A percentile compares a stretch with the other conserved stretches of the same genome.
phyloP scores from a whole-genome alignment of 2,888 invertebrate genomes.

The Lasioglossum oenotherae region DNA sequence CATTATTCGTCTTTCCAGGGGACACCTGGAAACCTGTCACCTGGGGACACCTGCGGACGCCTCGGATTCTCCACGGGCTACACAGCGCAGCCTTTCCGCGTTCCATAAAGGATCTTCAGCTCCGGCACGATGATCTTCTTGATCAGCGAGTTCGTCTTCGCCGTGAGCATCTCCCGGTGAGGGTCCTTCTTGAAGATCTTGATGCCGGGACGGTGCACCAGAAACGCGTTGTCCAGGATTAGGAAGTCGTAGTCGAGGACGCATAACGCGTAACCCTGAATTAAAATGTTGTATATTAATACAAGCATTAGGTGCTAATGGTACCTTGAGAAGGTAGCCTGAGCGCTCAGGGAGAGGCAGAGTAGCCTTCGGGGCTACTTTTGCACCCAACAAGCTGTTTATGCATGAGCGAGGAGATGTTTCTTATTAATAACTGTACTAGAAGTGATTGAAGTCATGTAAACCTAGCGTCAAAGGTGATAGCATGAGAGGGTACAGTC shows the following conservation, averaged over 20 bases:
- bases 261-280: constrained; percentile 95
- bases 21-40: constrained; percentile 31
- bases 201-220: constrained; percentile 96
- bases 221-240: constrained; percentile 96
- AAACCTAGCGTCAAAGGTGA: no score
- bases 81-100: constrained; percentile 92
- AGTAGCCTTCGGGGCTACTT: no score
- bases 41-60: constrained; percentile 49
- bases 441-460: not conserved
- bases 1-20: not conserved
- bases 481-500: no score
- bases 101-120: constrained; percentile 93
- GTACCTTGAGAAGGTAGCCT: not conserved
- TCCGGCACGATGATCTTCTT: constrained; percentile 93
- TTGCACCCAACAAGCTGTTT: no score
- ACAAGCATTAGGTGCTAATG: not conserved
- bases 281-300: not conserved
- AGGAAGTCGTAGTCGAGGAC: constrained; percentile 96
- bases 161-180: constrained; percentile 90
- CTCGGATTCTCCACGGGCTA: constrained; percentile 84
- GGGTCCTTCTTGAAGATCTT: constrained; percentile 93
- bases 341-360: not conserved
- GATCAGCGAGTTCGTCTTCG: constrained; percentile 91
- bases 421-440: not conserved
- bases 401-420: not conserved